A percentile compares a stretch with the other conserved stretches of the same genome.
Evolutionary conservation across 2,888 invertebrate species (phyloP).

Genomic region (Agrotis puta): DNA sequence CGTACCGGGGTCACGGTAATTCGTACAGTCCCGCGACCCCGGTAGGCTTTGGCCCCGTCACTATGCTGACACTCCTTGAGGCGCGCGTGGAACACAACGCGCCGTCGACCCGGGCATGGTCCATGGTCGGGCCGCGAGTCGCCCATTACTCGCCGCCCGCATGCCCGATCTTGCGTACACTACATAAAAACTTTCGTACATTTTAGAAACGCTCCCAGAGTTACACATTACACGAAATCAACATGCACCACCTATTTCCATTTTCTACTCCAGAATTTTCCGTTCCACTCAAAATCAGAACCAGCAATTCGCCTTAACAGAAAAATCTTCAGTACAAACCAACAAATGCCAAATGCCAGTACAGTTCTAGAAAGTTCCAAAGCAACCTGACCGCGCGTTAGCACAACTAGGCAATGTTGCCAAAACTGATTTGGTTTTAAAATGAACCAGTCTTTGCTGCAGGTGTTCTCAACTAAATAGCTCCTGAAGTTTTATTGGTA

Average conservation of each 20-base stretch:
- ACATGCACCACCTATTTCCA: neutral
- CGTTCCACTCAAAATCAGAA: neutral
- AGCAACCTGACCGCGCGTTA: slow-evolving; percentile 45
- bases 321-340: slow-evolving; percentile 3
- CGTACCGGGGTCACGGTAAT: no score
- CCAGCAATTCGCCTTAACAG: neutral
- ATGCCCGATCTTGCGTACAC: no score
- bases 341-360: slow-evolving; percentile 22
- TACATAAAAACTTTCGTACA: neutral
- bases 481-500: slow-evolving; percentile 18
- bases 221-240: neutral
- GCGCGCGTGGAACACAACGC: no score
- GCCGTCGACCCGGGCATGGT: no score
- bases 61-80: no score
- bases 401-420: slow-evolving; percentile 49
- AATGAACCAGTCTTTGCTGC: slow-evolving; percentile 52
- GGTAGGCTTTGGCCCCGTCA: no score
- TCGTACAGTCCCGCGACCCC: no score
- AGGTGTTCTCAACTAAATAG: slow-evolving; percentile 47
- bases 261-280: neutral
- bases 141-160: no score
- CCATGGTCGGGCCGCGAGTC: no score
- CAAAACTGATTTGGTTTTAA: slow-evolving; percentile 70
- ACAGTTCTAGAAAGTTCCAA: slow-evolving; percentile 42
- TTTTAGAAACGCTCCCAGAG: no score